Base-by-base conservation (phyloP, 2,888 invertebrate species). In the Coelogynopora nodosa region DNA sequence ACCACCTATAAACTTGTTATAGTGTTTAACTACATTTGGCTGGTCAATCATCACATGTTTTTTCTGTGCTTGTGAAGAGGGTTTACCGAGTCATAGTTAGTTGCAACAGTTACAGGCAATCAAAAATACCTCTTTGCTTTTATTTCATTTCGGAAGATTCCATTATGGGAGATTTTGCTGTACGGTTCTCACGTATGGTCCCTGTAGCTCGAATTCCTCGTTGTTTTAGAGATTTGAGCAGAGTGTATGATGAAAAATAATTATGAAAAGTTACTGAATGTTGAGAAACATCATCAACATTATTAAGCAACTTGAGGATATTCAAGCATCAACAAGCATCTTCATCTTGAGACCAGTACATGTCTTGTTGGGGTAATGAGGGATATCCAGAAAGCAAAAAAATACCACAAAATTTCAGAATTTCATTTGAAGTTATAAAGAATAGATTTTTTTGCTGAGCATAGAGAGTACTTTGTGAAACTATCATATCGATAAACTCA, bases 361-460 rank as follows among this genome's bases (percentile, higher is more conserved):
- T 27, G n/a, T 67, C 18, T 23, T 86, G 30, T 10, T 86, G 10
- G 18, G 87, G 87, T 28, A 87, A 67, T 26, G 86, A 13, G 31
- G 23, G 31, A 81, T 88, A 88, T 0, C 87, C 88, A 5, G 88
- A 88, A 30, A 88, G 28, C 2, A 88, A 26, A 18, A n/a, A 28
- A 30, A 88, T 88, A 5, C 81, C 88, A 2, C 87, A 0, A 31
- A 84, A 86, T 18, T 30, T 27, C 31, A 74, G 13, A 28, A 83
- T n/a, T 29, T 85, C 81, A 13, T 26, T 81, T 27, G 29, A 26
- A 29, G 74, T 87, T 29, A 84, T 67, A 18, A 5, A 18, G 29
- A 88, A 88, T 0, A 23, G 29, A 13, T 0, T 84, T 86, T 87
- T 88, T 0, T 67, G 31, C 28, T 74, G 31, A 0, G 85, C 87